These are phyloP conservation scores for Antheraea assamensis DNA, from an alignment of 2,888 invertebrate genomes.

Conservation along the genomic window DNA sequence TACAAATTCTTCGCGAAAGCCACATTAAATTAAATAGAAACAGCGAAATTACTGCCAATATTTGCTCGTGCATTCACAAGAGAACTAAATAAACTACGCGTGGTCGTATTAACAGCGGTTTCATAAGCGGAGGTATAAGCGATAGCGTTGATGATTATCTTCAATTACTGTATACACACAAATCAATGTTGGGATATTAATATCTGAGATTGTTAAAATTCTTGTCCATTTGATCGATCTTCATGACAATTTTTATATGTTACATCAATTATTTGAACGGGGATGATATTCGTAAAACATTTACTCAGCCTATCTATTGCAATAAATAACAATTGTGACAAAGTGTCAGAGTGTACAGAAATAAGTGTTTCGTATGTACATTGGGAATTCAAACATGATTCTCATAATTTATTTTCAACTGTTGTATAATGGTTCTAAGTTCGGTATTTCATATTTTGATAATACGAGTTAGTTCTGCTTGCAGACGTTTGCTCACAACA, in stretches of 20 bases:
- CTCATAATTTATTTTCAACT: not conserved
- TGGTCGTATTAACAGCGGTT: not conserved
- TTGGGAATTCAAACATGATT: not conserved
- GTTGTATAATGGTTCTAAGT: not conserved
- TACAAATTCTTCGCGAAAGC: not conserved
- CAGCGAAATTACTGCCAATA: not conserved
- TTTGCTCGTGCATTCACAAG: constrained; percentile 5
- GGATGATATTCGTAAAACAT: no score
- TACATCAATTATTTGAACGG: no score
- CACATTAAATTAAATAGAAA: constrained; percentile 3
- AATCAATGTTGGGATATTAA: no score
- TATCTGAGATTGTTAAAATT: no score
- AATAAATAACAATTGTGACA: no score
- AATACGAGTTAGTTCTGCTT: not conserved
- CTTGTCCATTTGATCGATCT: no score
- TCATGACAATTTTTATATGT: no score
- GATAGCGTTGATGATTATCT: not conserved
- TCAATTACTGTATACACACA: no score
- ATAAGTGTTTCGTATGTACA: no score
- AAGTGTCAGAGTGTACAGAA: no score
- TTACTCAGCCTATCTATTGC: no score
- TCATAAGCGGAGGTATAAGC: not conserved
- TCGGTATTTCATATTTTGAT: not conserved
- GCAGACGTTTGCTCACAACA: not conserved
- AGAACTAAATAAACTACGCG: not conserved